These are phyloP conservation scores for Mugil cephalus DNA, from an alignment of 2,113 vertebrate genomes.

Conservation along the genomic window DNA sequence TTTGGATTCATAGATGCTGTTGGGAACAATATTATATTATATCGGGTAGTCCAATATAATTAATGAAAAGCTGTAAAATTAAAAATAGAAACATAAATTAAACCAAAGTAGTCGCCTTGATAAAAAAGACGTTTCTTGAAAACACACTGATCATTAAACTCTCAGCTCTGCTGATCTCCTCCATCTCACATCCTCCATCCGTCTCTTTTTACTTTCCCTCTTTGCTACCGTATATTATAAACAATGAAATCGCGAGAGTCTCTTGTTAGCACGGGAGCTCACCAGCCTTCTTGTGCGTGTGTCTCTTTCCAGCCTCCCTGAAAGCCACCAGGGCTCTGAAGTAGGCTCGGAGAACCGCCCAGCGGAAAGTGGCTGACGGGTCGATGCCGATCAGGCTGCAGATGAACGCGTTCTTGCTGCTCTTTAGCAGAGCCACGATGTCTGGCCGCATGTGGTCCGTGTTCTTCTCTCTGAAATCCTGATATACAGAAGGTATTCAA, in stretches of 20 bases:
- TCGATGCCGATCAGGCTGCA: slow-evolving; percentile 95
- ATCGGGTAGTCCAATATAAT: too few relatives aligned
- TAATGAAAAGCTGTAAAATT: too few relatives aligned
- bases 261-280: slow-evolving; percentile 56
- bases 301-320: slow-evolving; percentile 91
- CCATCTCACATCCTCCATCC: not conserved
- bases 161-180: not conserved
- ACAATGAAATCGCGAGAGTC: too few relatives aligned
- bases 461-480: slow-evolving; percentile 99
- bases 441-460: slow-evolving; percentile 98
- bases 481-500: not conserved
- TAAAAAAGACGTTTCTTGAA: too few relatives aligned
- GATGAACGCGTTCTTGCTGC: slow-evolving; percentile 96
- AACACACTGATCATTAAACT: too few relatives aligned
- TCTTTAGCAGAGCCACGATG: slow-evolving; percentile 94
- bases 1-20: too few relatives aligned
- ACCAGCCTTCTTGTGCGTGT: slow-evolving; percentile 91
- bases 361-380: slow-evolving; percentile 95
- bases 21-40: too few relatives aligned
- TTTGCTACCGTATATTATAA: not conserved
- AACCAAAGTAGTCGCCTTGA: too few relatives aligned
- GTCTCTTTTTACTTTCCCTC: not conserved
- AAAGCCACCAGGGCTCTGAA: slow-evolving; percentile 95
- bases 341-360: slow-evolving; percentile 94
- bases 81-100: too few relatives aligned